phyloP scores from a whole-genome alignment of 1,140 invertebrate species.

The Triops longicaudatus region DNA sequence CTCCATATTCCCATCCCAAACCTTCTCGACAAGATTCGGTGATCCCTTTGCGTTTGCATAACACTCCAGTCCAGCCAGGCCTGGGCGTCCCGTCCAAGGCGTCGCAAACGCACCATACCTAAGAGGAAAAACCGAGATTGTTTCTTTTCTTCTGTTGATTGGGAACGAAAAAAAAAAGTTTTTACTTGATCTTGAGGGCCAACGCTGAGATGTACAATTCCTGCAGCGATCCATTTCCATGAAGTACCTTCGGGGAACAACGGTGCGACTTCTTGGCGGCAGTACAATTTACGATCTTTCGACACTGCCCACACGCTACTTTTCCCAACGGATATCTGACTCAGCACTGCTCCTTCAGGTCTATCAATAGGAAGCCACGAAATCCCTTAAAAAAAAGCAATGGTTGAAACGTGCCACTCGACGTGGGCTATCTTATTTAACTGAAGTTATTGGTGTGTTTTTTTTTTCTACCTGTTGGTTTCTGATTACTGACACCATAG shows the following conservation, averaged over 20 bases:
- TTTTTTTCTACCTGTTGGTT: slow-evolving; percentile 34
- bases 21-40: slow-evolving; percentile 17
- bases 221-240: slow-evolving; percentile 24
- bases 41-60: slow-evolving; percentile 16
- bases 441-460: not conserved
- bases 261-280: slow-evolving; percentile 24
- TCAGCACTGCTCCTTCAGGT: slow-evolving; percentile 41
- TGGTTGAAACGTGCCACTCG: not conserved
- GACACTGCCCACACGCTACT: slow-evolving; percentile 63
- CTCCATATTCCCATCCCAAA: slow-evolving; percentile 21
- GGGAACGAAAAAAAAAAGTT: not conserved
- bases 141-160: too few relatives aligned
- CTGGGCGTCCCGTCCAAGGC: not conserved
- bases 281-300: slow-evolving; percentile 25
- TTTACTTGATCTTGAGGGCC: slow-evolving; percentile 26
- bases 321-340: slow-evolving; percentile 62
- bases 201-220: slow-evolving; percentile 22
- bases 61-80: not conserved
- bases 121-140: not conserved
- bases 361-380: slow-evolving; percentile 24
- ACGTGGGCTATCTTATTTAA: not conserved
- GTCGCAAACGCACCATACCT: slow-evolving; percentile 23
- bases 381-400: slow-evolving; percentile 16
- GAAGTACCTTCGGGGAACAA: slow-evolving; percentile 27
- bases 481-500: slow-evolving; percentile 34